Conservation (phyloP, 2,797 vertebrate genomes). For the Aphelocoma californica region DNA sequence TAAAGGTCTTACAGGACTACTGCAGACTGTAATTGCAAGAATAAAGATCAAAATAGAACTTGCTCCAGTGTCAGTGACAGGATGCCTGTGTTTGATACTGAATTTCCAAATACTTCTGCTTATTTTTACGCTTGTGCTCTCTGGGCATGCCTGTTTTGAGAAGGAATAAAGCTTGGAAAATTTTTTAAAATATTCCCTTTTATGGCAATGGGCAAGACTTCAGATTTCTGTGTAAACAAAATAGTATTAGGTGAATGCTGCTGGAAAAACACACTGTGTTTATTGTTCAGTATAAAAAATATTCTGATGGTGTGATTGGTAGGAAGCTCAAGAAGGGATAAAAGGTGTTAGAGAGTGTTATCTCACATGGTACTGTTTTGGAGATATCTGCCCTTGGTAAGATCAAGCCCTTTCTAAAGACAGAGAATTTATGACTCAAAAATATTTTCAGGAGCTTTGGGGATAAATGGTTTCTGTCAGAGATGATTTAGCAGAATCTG, state of each 20-base stretch:
- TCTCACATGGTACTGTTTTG: not conserved
- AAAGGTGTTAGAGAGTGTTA: not conserved
- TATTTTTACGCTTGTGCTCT: not conserved
- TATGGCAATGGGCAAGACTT: not conserved
- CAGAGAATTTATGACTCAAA: not conserved
- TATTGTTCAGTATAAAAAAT: not conserved
- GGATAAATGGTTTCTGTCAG: not conserved
- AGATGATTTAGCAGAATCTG: slow-evolving; percentile 13
- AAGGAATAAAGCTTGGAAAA: not conserved
- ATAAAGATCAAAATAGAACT: not conserved
- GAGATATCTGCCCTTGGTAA: not conserved
- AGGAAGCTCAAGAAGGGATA: not conserved
- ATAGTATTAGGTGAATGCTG: not conserved
- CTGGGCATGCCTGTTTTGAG: not conserved
- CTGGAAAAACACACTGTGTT: not conserved
- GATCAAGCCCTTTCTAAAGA: not conserved
- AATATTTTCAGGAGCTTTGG: slow-evolving; percentile 20
- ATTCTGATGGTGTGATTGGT: not conserved
- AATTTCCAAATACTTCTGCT: not conserved
- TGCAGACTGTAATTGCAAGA: not conserved
- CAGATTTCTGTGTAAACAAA: not conserved
- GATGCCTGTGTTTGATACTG: not conserved
- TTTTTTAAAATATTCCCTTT: not conserved
- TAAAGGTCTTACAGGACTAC: not conserved
- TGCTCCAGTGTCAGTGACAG: not conserved